Base-by-base conservation (phyloP, 2,797 vertebrate species). In the Acrossocheilus wenchowensis region DNA sequence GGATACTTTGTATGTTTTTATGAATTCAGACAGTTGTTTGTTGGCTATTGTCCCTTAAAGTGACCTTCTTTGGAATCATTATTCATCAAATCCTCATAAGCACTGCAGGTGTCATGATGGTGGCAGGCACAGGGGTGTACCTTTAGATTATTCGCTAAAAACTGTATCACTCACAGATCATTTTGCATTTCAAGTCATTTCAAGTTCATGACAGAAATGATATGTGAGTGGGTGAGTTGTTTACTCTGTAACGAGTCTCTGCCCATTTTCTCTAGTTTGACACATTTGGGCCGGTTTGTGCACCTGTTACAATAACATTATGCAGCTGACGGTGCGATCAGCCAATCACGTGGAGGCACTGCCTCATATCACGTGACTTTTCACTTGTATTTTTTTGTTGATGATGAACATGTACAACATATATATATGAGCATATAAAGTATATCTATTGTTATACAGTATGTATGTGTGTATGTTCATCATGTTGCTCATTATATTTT, bases 21-120 rank as follows among this genome's bases (percentile, higher is more conserved):
- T 34, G 21, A 36, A 52, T 52, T 21, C 12, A 69, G 3, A 8
- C 6, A 39, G 17, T 50, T 39, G 62, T 43, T 43, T 68, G 12
- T 43, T 68, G 21, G 30, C 19, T 21, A 6, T 69, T 81, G 34
- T 50, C 1, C 4, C 7, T 54, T 54, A 81, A 71, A 54, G 64
- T 71, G 80, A 71, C 64, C 45, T 39, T 39, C 62, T 66, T 36
- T 68, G 26, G 19, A 30, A 81, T 50, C 21, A 39, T 45, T 30
- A 45, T 69, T 81, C 19, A 39, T 81, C 30, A 69, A 0, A 69
- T 69, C 45, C 80, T 39, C 30, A 36, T 52, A n/a, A 36, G 45
- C 79, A 23, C 30, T 14, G 79, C 79, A 39, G 64, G 79, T 81
- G 78, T 79, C 78, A 64, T 64, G 62, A 81, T 68, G 41, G 23